Conservation (phyloP, 1,140 invertebrate species). For the Pseudomyrmex gracilis region DNA sequence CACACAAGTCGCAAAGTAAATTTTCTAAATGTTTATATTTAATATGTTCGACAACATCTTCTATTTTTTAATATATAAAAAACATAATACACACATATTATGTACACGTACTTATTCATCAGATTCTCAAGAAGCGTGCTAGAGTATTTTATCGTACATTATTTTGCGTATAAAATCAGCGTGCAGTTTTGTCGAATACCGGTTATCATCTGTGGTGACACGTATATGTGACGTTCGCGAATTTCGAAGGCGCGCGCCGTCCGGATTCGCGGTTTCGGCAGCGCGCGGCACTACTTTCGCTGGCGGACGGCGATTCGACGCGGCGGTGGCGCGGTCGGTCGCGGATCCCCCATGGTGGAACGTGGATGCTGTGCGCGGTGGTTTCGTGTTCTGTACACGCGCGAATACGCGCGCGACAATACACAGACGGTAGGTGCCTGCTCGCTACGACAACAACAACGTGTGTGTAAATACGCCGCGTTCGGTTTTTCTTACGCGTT, state of each 20-base stretch:
- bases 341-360: slow-evolving; percentile 81
- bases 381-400: slow-evolving; percentile 77
- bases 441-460: slow-evolving; percentile 26
- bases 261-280: slow-evolving; percentile 65
- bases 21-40: too few relatives aligned
- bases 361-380: slow-evolving; percentile 82
- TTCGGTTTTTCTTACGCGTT: neutral
- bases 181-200: neutral
- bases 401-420: slow-evolving; percentile 41
- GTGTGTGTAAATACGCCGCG: slow-evolving; percentile 29
- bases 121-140: too few relatives aligned
- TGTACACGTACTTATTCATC: too few relatives aligned
- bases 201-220: neutral
- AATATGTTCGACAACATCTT: too few relatives aligned
- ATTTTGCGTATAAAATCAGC: too few relatives aligned
- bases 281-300: slow-evolving; percentile 67
- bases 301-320: slow-evolving; percentile 76
- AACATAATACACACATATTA: too few relatives aligned
- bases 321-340: slow-evolving; percentile 75
- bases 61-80: too few relatives aligned
- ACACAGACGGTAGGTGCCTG: neutral
- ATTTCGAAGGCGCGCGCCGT: slow-evolving; percentile 18
- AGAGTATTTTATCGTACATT: too few relatives aligned
- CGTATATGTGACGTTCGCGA: neutral
- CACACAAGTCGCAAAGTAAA: too few relatives aligned